Evolutionary conservation across 2,113 vertebrate genomes (phyloP).

Genomic region (Rhinolophus ferrumequinum): DNA sequence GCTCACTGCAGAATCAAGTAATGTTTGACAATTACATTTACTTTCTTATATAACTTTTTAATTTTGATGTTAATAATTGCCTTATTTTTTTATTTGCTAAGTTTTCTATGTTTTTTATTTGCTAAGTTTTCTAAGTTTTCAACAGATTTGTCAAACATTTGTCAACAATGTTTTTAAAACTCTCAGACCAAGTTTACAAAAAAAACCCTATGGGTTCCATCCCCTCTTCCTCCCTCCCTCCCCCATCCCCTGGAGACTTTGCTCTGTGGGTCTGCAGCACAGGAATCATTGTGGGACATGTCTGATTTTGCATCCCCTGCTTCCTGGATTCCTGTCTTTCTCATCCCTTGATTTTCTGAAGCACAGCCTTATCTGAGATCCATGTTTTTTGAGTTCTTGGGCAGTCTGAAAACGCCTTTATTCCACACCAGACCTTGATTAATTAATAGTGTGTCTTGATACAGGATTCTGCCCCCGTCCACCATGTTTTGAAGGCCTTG

Average conservation of each 20-base stretch:
- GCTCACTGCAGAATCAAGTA: background rate
- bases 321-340: background rate
- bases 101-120: background rate
- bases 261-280: background rate
- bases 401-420: background rate
- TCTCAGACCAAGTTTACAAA: background rate
- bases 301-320: background rate
- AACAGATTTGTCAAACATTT: slow-evolving; percentile 20
- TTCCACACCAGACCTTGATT: background rate
- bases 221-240: background rate
- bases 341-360: background rate
- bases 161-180: background rate
- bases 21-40: background rate
- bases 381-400: background rate
- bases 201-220: background rate
- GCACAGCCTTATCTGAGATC: background rate
- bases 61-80: background rate
- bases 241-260: background rate
- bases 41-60: background rate
- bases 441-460: background rate
- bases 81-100: background rate
- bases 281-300: background rate
- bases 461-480: background rate
- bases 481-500: background rate
- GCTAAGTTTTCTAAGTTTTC: background rate